phyloP scores from a whole-genome alignment of 2,797 vertebrate species.

The Hippocampus kuda region DNA sequence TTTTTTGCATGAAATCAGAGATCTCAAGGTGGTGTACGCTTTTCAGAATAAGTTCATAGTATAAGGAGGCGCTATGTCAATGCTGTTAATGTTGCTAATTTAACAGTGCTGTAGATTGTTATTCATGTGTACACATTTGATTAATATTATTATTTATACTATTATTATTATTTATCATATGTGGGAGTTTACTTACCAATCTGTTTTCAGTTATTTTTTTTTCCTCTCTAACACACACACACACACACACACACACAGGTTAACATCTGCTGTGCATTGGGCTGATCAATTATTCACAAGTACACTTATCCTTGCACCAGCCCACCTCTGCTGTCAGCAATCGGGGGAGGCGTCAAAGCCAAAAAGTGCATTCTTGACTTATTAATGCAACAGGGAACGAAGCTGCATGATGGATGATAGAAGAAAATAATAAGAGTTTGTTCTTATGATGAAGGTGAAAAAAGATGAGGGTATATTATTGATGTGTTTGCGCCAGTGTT shows the following conservation, averaged over 20 bases:
- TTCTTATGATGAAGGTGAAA: conserved; percentile 20
- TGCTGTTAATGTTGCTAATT: too few species aligned
- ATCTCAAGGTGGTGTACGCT: too few species aligned
- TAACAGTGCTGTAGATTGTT: too few species aligned
- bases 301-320: conserved; percentile 30
- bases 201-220: too few species aligned
- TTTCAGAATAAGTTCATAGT: too few species aligned
- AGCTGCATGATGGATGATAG: conserved; percentile 26
- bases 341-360: conserved; percentile 17
- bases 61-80: too few species aligned
- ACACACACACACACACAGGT: conserved; percentile 10
- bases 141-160: too few species aligned
- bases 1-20: too few species aligned
- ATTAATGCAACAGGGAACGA: conserved; percentile 31
- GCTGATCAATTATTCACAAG: conserved; percentile 48
- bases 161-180: too few species aligned
- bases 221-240: too few species aligned
- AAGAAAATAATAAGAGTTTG: conserved; percentile 22
- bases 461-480: conserved; percentile 11
- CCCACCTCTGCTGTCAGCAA: conserved; percentile 15
- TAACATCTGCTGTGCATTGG: conserved; percentile 41
- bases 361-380: conserved; percentile 36
- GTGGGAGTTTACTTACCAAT: too few species aligned
- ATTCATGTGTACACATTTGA: too few species aligned
- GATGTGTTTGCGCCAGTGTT: conserved; percentile 15